Evolutionary conservation across 2,888 invertebrate genomes (phyloP), one percentile per base, ranked within the genome.

Genomic region (Lepeophtheirus nordmannii): DNA sequence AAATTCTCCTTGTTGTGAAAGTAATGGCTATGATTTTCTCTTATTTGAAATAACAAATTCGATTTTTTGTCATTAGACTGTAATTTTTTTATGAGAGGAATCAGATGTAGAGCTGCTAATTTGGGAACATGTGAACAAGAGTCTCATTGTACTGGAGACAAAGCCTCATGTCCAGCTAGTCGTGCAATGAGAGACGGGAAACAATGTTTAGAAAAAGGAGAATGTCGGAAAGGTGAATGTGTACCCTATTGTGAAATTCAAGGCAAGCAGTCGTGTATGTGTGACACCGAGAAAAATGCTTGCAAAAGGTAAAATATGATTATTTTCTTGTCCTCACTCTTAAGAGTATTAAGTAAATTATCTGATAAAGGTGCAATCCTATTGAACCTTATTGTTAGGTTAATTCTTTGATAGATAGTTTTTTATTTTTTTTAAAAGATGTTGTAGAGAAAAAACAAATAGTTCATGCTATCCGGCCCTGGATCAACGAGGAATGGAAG

Each of bases 171-270:
- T 74, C 89, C 87, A 0, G 81, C 86, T 76, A 89, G 92, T 69
- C 87, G 87, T 12, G 86, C 91, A 17, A 87, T 89, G 81, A 81
- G 83, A 59, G 88, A 91, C 77, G 85, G 85, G 67, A 89, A 89
- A 61, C 84, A 85, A 71, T 96, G 96, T 74, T 83, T 91, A 68
- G 93, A 93, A 76, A 83, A 70, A 62, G 67, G 88, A 68, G 94
- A 94, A 0, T 96, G 96, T 74, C 82, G 84, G 65, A 82, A 81
- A 72, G 96, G 96, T n/a, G 84, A 86, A 72, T 96, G 96, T 76
- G 83, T 89, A 72, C 91, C 94, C 0, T 94, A 88, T 76, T 97
- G 96, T 76, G 92, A 96, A 78, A 90, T 89, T 20, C 88, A 89
- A 74, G 87, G 86, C 62, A 80, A 89, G 74, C 89, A 89, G 75